These are phyloP conservation scores for Cinara cedri DNA, from an alignment of 2,888 invertebrate species.

Conservation along the genomic window DNA sequence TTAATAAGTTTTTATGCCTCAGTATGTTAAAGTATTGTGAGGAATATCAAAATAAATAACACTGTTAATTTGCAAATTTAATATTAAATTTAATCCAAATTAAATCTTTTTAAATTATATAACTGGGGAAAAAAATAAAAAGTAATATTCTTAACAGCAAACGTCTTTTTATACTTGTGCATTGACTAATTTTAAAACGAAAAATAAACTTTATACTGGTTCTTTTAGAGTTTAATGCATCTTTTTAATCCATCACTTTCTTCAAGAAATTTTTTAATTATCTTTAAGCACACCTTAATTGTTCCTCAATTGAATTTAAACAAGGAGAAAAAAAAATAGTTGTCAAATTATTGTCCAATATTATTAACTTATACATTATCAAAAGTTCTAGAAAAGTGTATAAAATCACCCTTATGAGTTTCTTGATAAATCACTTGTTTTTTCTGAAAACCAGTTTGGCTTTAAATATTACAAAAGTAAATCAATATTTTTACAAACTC, in stretches of 20 bases:
- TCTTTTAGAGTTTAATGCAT: background rate
- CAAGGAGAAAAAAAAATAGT: too few relatives aligned
- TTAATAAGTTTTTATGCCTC: constrained; percentile 5
- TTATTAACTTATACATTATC: too few relatives aligned
- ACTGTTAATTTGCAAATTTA: background rate
- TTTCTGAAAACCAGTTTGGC: too few relatives aligned
- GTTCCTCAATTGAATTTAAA: too few relatives aligned
- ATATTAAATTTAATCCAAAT: background rate
- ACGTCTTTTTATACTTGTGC: background rate
- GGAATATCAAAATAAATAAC: background rate
- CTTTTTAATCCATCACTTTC: constrained; percentile 1
- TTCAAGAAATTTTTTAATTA: too few relatives aligned
- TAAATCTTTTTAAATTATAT: background rate
- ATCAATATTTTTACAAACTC: too few relatives aligned
- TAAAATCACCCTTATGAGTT: too few relatives aligned
- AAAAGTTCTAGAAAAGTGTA: too few relatives aligned
- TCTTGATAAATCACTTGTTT: too few relatives aligned
- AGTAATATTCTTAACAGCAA: background rate
- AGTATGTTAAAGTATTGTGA: background rate
- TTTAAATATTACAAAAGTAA: too few relatives aligned
- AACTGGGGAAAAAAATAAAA: background rate
- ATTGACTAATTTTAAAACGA: background rate
- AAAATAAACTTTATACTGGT: background rate
- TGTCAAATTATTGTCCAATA: too few relatives aligned
- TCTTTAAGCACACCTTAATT: too few relatives aligned